A percentile compares a stretch with the other conserved stretches of the same genome.
phyloP scores from a whole-genome alignment of 1,140 invertebrate species.

The Bombus affinis region DNA sequence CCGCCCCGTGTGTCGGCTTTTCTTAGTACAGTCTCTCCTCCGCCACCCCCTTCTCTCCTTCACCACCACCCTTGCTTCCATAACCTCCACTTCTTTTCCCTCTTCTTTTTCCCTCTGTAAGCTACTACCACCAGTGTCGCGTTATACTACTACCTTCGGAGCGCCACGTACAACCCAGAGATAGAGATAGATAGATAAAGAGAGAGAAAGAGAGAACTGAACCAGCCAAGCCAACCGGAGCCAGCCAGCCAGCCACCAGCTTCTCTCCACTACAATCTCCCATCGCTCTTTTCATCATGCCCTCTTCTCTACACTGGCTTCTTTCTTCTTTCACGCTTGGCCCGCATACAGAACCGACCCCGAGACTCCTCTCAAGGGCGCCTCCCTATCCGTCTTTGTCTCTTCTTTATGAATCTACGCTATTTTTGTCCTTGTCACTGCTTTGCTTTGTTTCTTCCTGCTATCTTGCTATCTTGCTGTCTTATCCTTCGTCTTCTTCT shows the following conservation, averaged over 20 bases:
- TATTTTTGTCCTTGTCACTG: neutral
- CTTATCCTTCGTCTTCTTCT: slow-evolving; percentile 1
- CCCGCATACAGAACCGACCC: slow-evolving; percentile 64
- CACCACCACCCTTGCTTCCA: slow-evolving; percentile 50
- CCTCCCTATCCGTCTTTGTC: slow-evolving; percentile 26
- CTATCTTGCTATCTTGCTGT: neutral
- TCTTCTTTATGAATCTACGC: neutral
- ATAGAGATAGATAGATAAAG: neutral
- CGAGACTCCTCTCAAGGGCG: slow-evolving; percentile 68
- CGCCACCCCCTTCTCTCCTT: slow-evolving; percentile 44
- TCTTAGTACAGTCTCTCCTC: slow-evolving; percentile 71
- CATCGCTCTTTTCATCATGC: slow-evolving; percentile 73
- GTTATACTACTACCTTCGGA: slow-evolving; percentile 33
- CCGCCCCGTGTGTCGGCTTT: slow-evolving; percentile 74
- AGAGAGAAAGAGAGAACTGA: neutral
- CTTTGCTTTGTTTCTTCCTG: neutral
- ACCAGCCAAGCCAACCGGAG: slow-evolving; percentile 10
- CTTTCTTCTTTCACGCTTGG: slow-evolving; percentile 75
- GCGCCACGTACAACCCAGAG: slow-evolving; percentile 4
- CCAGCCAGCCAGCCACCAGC: slow-evolving; percentile 54
- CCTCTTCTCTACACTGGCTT: slow-evolving; percentile 68
- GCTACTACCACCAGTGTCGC: slow-evolving; percentile 62
- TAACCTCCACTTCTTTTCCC: slow-evolving; percentile 66
- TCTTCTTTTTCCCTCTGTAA: slow-evolving; percentile 60
- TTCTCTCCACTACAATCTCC: slow-evolving; percentile 65